These are phyloP conservation scores for Bombus cullumanus DNA, from an alignment of 1,140 invertebrate species.

Conservation along the genomic window DNA sequence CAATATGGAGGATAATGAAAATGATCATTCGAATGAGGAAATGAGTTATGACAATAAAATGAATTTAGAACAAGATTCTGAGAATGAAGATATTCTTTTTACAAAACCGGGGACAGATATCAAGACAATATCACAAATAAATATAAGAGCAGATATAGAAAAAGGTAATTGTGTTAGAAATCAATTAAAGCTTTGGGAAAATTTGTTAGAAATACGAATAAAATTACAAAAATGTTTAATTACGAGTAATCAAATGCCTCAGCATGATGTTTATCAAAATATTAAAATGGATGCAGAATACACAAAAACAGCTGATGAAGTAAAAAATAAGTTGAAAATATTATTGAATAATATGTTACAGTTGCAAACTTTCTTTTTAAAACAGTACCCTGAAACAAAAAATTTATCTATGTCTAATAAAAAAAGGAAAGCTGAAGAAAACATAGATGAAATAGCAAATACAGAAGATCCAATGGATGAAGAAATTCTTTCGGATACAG, in stretches of 20 bases:
- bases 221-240: slow-evolving; percentile 91
- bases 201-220: slow-evolving; percentile 91
- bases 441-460: slow-evolving; percentile 43
- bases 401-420: slow-evolving; percentile 69
- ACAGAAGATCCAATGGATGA: slow-evolving; percentile 80
- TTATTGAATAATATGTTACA: slow-evolving; percentile 87
- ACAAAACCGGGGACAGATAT: slow-evolving; percentile 74
- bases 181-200: slow-evolving; percentile 92
- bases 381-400: slow-evolving; percentile 87
- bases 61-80: slow-evolving; percentile 65
- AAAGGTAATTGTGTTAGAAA: slow-evolving; percentile 91
- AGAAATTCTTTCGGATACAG: slow-evolving; percentile 82
- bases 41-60: slow-evolving; percentile 58
- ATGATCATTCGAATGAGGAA: slow-evolving; percentile 72
- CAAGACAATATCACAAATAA: slow-evolving; percentile 84
- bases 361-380: slow-evolving; percentile 84
- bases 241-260: slow-evolving; percentile 90
- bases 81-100: slow-evolving; percentile 63
- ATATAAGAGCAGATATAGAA: slow-evolving; percentile 86
- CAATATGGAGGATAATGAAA: slow-evolving; percentile 51
- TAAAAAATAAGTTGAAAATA: slow-evolving; percentile 83
- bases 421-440: slow-evolving; percentile 64
- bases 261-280: slow-evolving; percentile 83
- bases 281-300: slow-evolving; percentile 83
- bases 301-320: slow-evolving; percentile 81